Evolutionary conservation across 1,140 invertebrate species (phyloP), one percentile per base, ranked within the genome.

Genomic region (Papilio polytes): DNA sequence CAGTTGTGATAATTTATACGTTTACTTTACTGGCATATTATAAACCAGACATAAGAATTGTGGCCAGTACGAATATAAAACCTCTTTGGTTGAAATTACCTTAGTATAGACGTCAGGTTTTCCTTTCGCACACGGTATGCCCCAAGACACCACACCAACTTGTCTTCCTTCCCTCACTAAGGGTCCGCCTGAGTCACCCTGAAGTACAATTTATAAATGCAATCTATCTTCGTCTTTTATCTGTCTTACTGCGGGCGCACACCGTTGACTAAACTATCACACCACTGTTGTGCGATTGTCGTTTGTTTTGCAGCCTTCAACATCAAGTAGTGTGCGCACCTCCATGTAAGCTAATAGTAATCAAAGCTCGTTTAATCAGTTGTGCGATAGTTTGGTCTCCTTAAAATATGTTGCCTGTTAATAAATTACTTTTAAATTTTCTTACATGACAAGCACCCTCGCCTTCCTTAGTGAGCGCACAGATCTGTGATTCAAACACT

Each of bases 21-120:
- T 36, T 3, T 36, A 36, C 36, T 2, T 36, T 36, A 36, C 4
- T 36, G 36, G 36, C 36, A 36, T 36, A 36, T 3, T 36, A 6
- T 36, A 36, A 36, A 36, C 36, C 36, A 36, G 6, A 6, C 48
- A 48, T 48, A 51, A 51, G 13, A 51, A 4, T 51, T 20, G 15
- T 56, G 53, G 53, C 53, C 53, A 56, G 53, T 66, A 22, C 9
- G 41, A 80, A 36, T 44, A 20, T 56, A 56, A 56, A 56, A 56
- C 53, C 53, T 51, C 70, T 77, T 70, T 44, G 18, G 77, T 36
- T 70, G 31, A 3, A 80, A 44, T 78, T 87, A 97, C 96, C 83
- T 96, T 96, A 1, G 97, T 96, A 84, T 97, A 97, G 8, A 97
- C 96, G 51, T 97, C 97, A 3, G 97, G 97, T 70, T 95, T 89